Evolutionary conservation across 2,113 vertebrate species (phyloP), one percentile per base, ranked within the genome.

Genomic region (Paracanthobrama guichenoti): DNA sequence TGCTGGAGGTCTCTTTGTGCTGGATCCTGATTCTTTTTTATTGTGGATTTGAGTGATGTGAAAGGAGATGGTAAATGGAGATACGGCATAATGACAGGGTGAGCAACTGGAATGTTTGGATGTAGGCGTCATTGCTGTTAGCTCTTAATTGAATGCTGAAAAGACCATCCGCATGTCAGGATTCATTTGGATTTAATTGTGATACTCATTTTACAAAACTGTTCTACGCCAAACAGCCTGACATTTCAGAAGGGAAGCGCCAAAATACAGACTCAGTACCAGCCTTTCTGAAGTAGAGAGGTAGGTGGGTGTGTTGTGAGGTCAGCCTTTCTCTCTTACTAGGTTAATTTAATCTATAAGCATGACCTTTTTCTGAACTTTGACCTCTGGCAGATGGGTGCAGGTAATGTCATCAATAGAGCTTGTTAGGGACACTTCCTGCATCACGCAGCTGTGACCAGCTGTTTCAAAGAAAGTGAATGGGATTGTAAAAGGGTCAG

Each of bases 361-460:
- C 88, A 91, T 87, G 89, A 86, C 91, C 89, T 90, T 57, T 84
- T 72, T 88, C 88, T 92, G 92, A 93, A 91, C 92, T 88, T 48
- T 92, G 89, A 93, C 92, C 93, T 73, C 26, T 53, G 84, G 84
- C 88, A 20, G 82, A 90, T 89, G 90, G 92, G 91, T 92, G 89
- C 90, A 93, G 92, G 93, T 93, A 93, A 93, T 94, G 91, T 89
- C 74, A 90, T 91, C 93, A 92, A 93, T 93, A 91, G 91, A 90
- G 82, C 91, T 93, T 87, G 89, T 94, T 93, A 93, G 89, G 86
- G 90, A 88, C 86, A 82, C 87, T 86, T 92, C 89, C 89, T 85
- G 83, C 82, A 88, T 73, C 67, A 79, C 48, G 24, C 91, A 93
- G 91, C 90, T 91, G 90, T 84, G 92, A 86, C 75, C 46, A 84